phyloP scores from a whole-genome alignment of 2,888 invertebrate species.

The Aphrophora alni region DNA sequence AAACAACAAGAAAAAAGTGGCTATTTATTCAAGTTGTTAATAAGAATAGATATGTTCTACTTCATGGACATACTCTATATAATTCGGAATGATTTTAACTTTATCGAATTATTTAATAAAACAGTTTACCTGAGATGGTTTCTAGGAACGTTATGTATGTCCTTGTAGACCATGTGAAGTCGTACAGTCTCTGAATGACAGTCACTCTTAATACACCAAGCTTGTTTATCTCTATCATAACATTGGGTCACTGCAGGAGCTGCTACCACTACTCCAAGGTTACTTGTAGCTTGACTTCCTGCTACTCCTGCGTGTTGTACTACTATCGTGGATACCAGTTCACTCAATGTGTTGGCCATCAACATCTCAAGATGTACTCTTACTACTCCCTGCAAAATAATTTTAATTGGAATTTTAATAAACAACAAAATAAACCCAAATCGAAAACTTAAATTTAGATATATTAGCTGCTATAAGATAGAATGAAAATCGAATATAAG shows the following conservation, averaged over 20 bases:
- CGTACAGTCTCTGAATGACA: constrained; percentile 77
- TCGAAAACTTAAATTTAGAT: no score
- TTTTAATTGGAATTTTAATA: no score
- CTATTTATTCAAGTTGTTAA: no score
- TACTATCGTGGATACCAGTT: constrained; percentile 59
- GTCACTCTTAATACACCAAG: constrained; percentile 80
- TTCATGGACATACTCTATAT: no score
- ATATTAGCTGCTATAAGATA: no score
- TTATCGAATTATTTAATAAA: no score
- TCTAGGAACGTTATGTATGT: constrained; percentile 78
- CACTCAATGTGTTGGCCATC: constrained; percentile 72
- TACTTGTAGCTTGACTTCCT: constrained; percentile 30
- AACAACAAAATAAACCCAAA: no score
- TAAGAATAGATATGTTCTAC: no score
- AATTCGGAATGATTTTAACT: no score
- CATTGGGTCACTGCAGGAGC: constrained; percentile 68
- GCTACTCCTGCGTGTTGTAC: constrained; percentile 38
- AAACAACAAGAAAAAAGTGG: no score
- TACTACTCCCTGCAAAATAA: constrained; percentile 59
- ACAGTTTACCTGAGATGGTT: constrained; percentile 73
- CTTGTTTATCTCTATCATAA: constrained; percentile 82
- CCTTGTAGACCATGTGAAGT: constrained; percentile 76
- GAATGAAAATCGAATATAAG: no score
- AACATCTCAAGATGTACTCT: constrained; percentile 75
- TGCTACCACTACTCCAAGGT: constrained; percentile 59